A percentile compares a stretch with the other conserved stretches of the same genome.
These are phyloP conservation scores for Oxycera nigricornis DNA, from an alignment of 2,888 invertebrate species.

Conservation along the genomic window DNA sequence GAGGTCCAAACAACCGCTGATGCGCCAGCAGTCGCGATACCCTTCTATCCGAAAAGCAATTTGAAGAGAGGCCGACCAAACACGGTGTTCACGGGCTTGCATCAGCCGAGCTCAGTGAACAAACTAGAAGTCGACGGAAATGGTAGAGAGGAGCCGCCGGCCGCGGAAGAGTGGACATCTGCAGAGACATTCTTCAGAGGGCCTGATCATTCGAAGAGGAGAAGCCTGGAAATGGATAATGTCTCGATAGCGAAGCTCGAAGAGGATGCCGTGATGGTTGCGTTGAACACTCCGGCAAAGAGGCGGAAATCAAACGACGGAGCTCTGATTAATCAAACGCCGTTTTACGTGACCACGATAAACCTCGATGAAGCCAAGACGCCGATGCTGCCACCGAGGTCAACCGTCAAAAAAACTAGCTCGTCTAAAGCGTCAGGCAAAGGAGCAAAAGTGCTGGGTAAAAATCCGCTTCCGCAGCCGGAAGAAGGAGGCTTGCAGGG, in stretches of 20 bases:
- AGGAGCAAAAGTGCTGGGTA: conserved; percentile 22
- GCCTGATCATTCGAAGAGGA: background rate
- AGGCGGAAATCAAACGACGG: background rate
- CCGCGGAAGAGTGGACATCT: conserved; percentile 58
- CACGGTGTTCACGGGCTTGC: conserved; percentile 61
- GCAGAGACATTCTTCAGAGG: conserved; percentile 59
- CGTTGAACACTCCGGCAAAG: conserved; percentile 14
- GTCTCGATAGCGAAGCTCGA: background rate
- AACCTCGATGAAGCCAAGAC: conserved; percentile 48
- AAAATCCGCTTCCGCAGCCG: conserved; percentile 49
- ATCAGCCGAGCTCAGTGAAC: conserved; percentile 47
- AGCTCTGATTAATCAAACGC: conserved; percentile 33
- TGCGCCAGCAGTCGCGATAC: conserved; percentile 42
- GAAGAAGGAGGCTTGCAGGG: conserved; percentile 64
- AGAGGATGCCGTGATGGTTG: background rate
- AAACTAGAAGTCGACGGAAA: conserved; percentile 25
- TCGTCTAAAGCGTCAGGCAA: conserved; percentile 37
- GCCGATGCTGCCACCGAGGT: conserved; percentile 53
- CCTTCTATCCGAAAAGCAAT: conserved; percentile 65
- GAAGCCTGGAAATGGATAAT: background rate
- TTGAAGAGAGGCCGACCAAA: conserved; percentile 65
- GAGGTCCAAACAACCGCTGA: conserved; percentile 39
- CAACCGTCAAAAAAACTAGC: conserved; percentile 42
- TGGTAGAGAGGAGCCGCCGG: conserved; percentile 35
- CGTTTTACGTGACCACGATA: conserved; percentile 28